Percentiles rank a stretch among this genome's conserved stretches.
These are phyloP conservation scores for Drosophila oshimai DNA, from an alignment of 1,140 invertebrate species.

Conservation along the genomic window DNA sequence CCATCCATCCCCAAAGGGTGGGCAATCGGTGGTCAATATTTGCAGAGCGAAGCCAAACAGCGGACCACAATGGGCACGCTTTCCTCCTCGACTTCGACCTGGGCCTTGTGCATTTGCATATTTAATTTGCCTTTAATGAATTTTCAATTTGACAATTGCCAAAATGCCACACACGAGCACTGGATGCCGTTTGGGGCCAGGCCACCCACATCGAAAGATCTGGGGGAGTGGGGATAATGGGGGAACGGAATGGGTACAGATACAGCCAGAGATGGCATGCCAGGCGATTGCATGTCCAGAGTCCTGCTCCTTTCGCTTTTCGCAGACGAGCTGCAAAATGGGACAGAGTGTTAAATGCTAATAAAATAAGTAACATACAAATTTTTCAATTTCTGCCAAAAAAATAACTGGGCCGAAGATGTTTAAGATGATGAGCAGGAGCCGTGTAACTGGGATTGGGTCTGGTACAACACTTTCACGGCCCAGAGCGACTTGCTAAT, in stretches of 20 bases:
- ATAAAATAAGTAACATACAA: slow-evolving; percentile 82
- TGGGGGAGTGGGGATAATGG: neutral
- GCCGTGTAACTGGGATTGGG: neutral
- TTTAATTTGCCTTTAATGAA: slow-evolving; percentile 82
- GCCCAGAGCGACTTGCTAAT: slow-evolving; percentile 78
- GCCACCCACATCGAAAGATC: slow-evolving; percentile 48
- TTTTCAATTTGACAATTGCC: slow-evolving; percentile 80
- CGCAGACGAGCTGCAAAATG: slow-evolving; percentile 28
- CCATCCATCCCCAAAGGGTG: slow-evolving; percentile 7
- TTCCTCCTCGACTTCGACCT: slow-evolving; percentile 52
- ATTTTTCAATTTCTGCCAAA: slow-evolving; percentile 70
- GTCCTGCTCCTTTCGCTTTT: slow-evolving; percentile 35
- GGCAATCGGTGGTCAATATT: slow-evolving; percentile 60
- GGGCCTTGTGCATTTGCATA: slow-evolving; percentile 54
- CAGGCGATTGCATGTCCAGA: slow-evolving; percentile 40
- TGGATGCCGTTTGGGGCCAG: slow-evolving; percentile 1
- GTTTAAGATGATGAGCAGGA: slow-evolving; percentile 18
- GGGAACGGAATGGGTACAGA: neutral
- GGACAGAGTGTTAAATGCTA: slow-evolving; percentile 70
- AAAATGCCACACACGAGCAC: slow-evolving; percentile 67
- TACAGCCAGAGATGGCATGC: slow-evolving; percentile 43
- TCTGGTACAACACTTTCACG: slow-evolving; percentile 73
- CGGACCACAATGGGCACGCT: slow-evolving; percentile 24
- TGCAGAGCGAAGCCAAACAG: slow-evolving; percentile 67
- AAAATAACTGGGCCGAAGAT: slow-evolving; percentile 53